A percentile compares a stretch with the other conserved stretches of the same genome.
These are phyloP conservation scores for Ariolimax columbianus DNA, from an alignment of 2,888 invertebrate species.

Conservation along the genomic window DNA sequence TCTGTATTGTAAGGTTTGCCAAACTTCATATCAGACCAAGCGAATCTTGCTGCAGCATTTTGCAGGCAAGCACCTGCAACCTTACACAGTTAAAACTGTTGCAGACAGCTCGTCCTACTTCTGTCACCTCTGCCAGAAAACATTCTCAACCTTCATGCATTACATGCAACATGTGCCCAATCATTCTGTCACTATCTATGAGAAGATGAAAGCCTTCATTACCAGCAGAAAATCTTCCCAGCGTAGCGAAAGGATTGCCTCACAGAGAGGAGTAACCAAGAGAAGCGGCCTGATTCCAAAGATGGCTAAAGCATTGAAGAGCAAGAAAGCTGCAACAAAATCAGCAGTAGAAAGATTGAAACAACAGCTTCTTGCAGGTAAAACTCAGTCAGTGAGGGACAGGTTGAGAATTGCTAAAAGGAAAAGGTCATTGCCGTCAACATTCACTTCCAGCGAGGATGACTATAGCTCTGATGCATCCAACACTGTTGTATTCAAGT, in stretches of 20 bases:
- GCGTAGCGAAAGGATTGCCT: slow-evolving; percentile 48
- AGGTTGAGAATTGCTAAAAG: slow-evolving; percentile 38
- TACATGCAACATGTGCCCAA: slow-evolving; percentile 57
- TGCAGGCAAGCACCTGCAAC: slow-evolving; percentile 54
- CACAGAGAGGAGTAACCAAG: slow-evolving; percentile 31
- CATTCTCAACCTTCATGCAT: slow-evolving; percentile 52
- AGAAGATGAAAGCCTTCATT: slow-evolving; percentile 52
- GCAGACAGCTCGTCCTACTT: slow-evolving; percentile 48
- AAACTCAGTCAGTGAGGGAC: slow-evolving; percentile 37
- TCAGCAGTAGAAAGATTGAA: slow-evolving; percentile 38
- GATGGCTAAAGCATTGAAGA: slow-evolving; percentile 31
- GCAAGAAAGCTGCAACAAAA: slow-evolving; percentile 40
- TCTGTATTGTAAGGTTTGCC: slow-evolving; percentile 45
- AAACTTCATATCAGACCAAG: slow-evolving; percentile 32
- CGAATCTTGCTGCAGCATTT: slow-evolving; percentile 54
- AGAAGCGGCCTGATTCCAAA: slow-evolving; percentile 33
- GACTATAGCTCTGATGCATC: slow-evolving; percentile 44
- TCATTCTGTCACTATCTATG: slow-evolving; percentile 53
- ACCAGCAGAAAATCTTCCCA: background rate
- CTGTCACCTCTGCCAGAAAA: slow-evolving; percentile 57
- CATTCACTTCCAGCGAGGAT: slow-evolving; percentile 42
- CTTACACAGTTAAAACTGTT: slow-evolving; percentile 50
- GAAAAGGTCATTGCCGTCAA: slow-evolving; percentile 7
- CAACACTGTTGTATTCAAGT: slow-evolving; percentile 34
- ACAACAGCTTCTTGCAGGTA: slow-evolving; percentile 24